phyloP scores from a whole-genome alignment of 2,113 vertebrate species.

The Zosterops lateralis region DNA sequence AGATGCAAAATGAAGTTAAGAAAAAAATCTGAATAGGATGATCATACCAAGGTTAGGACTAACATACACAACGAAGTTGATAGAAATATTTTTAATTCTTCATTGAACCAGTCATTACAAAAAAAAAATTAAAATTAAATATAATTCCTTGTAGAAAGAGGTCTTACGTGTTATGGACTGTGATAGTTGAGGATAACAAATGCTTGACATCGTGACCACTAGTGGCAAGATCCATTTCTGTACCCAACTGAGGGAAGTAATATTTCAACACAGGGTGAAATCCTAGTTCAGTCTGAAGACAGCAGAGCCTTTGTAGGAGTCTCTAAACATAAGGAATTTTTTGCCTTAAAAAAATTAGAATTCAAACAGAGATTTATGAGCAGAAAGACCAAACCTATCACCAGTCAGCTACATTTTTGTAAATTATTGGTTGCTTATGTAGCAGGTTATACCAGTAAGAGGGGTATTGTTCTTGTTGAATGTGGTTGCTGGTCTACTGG shows the following conservation, averaged over 20 bases:
- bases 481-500: neutral
- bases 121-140: neutral
- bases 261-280: neutral
- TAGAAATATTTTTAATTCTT: neutral
- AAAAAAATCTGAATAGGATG: neutral
- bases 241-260: neutral
- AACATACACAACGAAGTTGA: neutral
- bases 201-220: neutral
- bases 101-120: neutral
- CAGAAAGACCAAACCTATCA: neutral
- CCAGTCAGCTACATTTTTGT: neutral
- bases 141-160: neutral
- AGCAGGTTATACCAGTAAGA: neutral
- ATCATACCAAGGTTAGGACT: neutral
- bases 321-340: neutral
- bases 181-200: neutral
- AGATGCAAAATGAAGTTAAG: neutral
- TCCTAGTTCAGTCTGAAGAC: neutral
- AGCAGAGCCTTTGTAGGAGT: neutral
- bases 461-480: neutral
- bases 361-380: accelerated
- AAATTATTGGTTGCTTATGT: neutral
- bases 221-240: neutral
- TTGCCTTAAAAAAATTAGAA: accelerated
- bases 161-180: neutral